Evolutionary conservation across 1,140 invertebrate genomes (phyloP), one percentile per base, ranked within the genome.

Genomic region (Metopolophium dirhodum): DNA sequence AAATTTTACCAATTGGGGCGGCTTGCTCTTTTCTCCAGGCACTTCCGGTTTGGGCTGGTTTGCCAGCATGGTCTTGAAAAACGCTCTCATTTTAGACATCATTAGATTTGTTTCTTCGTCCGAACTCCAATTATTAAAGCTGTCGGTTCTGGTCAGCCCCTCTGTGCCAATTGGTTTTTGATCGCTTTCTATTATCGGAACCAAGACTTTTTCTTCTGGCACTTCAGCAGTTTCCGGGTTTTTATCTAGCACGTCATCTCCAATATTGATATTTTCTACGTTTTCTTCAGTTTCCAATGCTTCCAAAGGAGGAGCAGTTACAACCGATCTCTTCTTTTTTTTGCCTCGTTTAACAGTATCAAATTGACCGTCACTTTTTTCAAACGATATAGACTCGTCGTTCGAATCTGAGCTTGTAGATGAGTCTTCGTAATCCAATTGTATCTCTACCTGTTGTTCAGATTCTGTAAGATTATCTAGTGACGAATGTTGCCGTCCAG

Each of bases 11-110:
- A 98, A 95, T 94, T 98, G 98, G 0, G 97, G 97, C 14, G 98
- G 97, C 95, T 98, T 98, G 41, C 87, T 88, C 41, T 94, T 94
- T 30, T 94, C 93, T 26, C 94, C 94, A 6, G 94, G 94, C 41
- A 82, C 94, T 23, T 94, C 85, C 2, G 90, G 92, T 94, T 94
- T 94, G 11, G 91, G 47, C 94, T 95, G 97, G 94, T 95, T 95
- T 23, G 94, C 97, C 2, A 98, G 96, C 96, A 98, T 97, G 45
- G 97, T 98, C 95, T 98, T 98, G 95, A 98, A 98, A 95, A 98
- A 98, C 94, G 98, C 97, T 8, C 98, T 96, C 97, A 98, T 98
- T 95, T 98, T 98, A 22, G 97, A 98, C 98, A 99, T 98, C 98
- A 99, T 98, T 20, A 98, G 95, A 95, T 99, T 99, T 1, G 98